Evolutionary conservation across 1,140 invertebrate genomes (phyloP), one percentile per base, ranked within the genome.

Genomic region (Heliothis virescens): DNA sequence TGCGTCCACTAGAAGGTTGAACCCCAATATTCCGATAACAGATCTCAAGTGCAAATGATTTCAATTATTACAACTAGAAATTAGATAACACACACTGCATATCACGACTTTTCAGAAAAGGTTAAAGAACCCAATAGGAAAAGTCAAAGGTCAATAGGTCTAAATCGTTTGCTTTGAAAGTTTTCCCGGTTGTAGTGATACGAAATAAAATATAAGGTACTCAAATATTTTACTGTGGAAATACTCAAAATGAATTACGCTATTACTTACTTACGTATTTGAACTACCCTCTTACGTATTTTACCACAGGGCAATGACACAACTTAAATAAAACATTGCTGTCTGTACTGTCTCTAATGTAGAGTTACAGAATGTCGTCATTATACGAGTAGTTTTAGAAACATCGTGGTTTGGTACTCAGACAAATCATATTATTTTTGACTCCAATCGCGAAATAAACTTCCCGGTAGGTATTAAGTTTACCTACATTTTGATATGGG

Each of bases 271-370:
- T 16, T 29, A 10, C 26, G 4, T 59, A 53, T 13, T 21, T 29
- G 29, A 55, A 59, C 52, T 74, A 74, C 72, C 53, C 72, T 47
- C 57, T n/a, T 53, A 71, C 57, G 21, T 55, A 74, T 74, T 60
- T 74, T 74, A 60, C 41, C 41, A 50, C 18, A 60, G 72, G 72
- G 57, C 72, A 74, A 74, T 74, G 72, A 76, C 59, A 76, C 48
- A 53, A 63, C 60, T 16, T 65, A 48, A 63, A 76, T 41, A 41
- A 76, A 55, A 63, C 60, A 52, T 67, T 48, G 26, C 26, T 53
- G 47, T 15, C 48, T 11, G 48, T 50, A 29, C 12, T 18, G 72
- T 72, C 52, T 50, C 47, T 63, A n/a, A 26, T 62, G 13, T 48
- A 67, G 63, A 67, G 63, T 12, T 48, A 48, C 34, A 41, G 11